Conservation (phyloP, 2,113 vertebrate species). For the Hydropotes inermis region DNA sequence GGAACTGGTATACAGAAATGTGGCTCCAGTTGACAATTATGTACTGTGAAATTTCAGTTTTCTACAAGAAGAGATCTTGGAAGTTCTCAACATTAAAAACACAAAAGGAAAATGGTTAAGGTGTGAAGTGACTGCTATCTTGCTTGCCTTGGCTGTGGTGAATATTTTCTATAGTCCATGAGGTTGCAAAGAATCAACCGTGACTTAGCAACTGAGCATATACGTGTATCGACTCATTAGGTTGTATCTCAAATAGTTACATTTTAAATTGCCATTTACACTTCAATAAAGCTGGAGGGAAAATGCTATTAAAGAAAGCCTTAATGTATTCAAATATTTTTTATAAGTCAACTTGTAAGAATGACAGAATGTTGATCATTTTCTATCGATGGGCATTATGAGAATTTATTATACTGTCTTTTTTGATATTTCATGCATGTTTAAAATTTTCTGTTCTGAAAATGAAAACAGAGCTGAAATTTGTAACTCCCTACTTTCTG, state of each 20-base stretch:
- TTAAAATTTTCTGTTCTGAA: not conserved
- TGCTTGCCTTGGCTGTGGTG: not conserved
- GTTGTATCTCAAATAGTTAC: not conserved
- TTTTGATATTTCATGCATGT: not conserved
- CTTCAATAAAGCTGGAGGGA: not conserved
- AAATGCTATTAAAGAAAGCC: not conserved
- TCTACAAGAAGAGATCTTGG: too few species aligned
- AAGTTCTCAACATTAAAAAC: too few species aligned
- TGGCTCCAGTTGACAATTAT: too few species aligned
- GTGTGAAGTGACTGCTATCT: not conserved
- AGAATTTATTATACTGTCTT: not conserved
- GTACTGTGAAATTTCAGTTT: too few species aligned
- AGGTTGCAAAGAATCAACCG: accelerated
- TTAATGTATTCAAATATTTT: not conserved
- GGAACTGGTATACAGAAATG: too few species aligned
- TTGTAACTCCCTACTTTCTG: not conserved
- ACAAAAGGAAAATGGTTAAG: too few species aligned
- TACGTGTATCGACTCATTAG: not conserved
- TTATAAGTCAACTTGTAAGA: not conserved
- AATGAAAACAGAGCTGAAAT: not conserved
- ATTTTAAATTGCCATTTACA: not conserved
- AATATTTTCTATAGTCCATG: not conserved
- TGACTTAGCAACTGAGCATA: too few species aligned
- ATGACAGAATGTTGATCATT: not conserved
- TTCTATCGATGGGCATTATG: not conserved